Percentiles rank a stretch among this genome's conserved stretches.
These are phyloP conservation scores for Taurulus bubalis DNA, from an alignment of 2,113 vertebrate species.

Conservation along the genomic window DNA sequence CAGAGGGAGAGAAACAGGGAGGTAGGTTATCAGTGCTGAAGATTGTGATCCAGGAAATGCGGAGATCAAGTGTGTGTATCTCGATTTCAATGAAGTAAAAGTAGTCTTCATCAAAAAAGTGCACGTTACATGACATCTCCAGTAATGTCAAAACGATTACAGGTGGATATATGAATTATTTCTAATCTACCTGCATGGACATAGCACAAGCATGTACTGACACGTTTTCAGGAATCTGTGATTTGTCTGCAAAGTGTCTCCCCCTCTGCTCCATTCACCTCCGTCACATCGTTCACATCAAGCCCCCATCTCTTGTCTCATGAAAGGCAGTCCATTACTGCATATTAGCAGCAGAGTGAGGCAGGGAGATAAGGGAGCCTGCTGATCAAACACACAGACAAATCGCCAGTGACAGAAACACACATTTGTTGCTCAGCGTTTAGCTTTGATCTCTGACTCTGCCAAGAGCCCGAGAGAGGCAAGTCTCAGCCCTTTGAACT, in stretches of 20 bases:
- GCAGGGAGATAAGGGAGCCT: slow-evolving; percentile 74
- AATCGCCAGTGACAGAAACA: slow-evolving; percentile 83
- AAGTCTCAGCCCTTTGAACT: slow-evolving; percentile 80
- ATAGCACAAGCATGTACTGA: not conserved
- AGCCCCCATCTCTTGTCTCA: slow-evolving; percentile 65
- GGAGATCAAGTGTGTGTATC: slow-evolving; percentile 18
- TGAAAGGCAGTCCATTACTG: slow-evolving; percentile 80
- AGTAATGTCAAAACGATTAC: slow-evolving; percentile 17
- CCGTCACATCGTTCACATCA: slow-evolving; percentile 75
- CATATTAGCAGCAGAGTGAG: slow-evolving; percentile 78
- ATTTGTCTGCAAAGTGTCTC: slow-evolving; percentile 57
- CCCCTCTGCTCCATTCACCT: slow-evolving; percentile 66
- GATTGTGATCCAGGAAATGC: slow-evolving; percentile 22
- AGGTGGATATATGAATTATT: slow-evolving; percentile 14
- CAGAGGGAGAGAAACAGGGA: slow-evolving; percentile 11
- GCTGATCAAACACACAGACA: slow-evolving; percentile 83
- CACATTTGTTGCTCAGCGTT: slow-evolving; percentile 78
- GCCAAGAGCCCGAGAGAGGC: slow-evolving; percentile 68
- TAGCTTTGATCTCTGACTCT: slow-evolving; percentile 82
- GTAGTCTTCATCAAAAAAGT: not conserved
- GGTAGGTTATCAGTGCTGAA: slow-evolving; percentile 19
- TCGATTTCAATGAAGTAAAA: slow-evolving; percentile 13
- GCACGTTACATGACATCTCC: not conserved
- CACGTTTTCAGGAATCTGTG: slow-evolving; percentile 44
- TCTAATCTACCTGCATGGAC: slow-evolving; percentile 5